Conservation (phyloP, 2,888 invertebrate genomes). For the Miltochrista miniata region DNA sequence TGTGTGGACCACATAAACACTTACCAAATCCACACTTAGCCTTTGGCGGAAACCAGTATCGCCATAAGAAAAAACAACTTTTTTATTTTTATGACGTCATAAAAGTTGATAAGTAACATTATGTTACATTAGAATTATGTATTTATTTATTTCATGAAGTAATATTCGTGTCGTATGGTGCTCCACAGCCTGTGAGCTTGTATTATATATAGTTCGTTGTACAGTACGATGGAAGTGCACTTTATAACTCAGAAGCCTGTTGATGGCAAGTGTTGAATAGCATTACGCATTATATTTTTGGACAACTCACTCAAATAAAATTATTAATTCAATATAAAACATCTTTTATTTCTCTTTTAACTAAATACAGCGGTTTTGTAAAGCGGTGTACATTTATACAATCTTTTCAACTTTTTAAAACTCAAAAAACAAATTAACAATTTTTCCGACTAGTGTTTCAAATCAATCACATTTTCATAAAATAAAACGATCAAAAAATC, state of each 20-base stretch:
- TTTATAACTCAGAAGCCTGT: slow-evolving; percentile 67
- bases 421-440: slow-evolving; percentile 17
- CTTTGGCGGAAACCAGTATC: no score
- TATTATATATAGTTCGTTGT: slow-evolving; percentile 49
- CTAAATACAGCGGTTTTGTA: slow-evolving; percentile 20
- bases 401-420: slow-evolving; percentile 10
- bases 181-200: slow-evolving; percentile 27
- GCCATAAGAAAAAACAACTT: no score
- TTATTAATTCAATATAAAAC: slow-evolving; percentile 55
- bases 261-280: slow-evolving; percentile 62
- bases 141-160: no score
- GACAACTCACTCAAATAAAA: slow-evolving; percentile 76
- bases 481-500: slow-evolving; percentile 24
- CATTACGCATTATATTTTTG: slow-evolving; percentile 79
- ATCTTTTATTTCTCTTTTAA: slow-evolving; percentile 48
- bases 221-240: slow-evolving; percentile 62
- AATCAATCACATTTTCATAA: slow-evolving; percentile 1
- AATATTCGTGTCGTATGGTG: slow-evolving; percentile 8
- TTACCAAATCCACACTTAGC: no score
- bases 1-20: no score
- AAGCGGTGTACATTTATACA: no score
- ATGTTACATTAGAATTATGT: no score
- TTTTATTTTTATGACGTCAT: no score
- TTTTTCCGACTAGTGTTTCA: slow-evolving; percentile 9
- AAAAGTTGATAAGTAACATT: no score